These are phyloP conservation scores for Heteropelma amictum DNA, from an alignment of 2,888 invertebrate genomes.

Conservation along the genomic window DNA sequence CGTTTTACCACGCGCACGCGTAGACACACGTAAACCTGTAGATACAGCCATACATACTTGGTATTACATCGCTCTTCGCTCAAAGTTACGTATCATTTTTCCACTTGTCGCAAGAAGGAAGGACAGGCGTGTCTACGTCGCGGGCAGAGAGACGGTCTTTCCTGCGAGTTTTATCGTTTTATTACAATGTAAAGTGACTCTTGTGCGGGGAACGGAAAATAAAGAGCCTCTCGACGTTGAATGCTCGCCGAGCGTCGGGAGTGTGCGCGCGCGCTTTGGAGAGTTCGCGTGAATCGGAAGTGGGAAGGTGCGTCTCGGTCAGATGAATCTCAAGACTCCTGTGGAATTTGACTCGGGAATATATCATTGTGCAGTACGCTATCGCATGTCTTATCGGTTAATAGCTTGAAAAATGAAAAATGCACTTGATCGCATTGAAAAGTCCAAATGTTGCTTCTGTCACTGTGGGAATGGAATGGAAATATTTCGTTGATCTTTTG, in stretches of 20 bases:
- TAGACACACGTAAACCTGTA: too few relatives aligned
- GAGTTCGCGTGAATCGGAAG: slow-evolving; percentile 52
- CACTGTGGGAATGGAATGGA: too few relatives aligned
- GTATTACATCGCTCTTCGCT: background rate
- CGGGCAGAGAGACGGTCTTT: too few relatives aligned
- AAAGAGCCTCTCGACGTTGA: slow-evolving; percentile 4
- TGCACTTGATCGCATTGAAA: too few relatives aligned
- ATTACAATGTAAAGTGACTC: background rate
- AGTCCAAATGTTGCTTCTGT: too few relatives aligned
- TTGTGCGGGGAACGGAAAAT: background rate
- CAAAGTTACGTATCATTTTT: slow-evolving; percentile 16
- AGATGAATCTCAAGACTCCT: slow-evolving; percentile 36
- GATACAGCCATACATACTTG: background rate
- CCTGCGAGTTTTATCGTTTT: background rate
- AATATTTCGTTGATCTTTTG: too few relatives aligned
- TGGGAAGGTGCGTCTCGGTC: slow-evolving; percentile 53
- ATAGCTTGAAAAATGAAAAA: too few relatives aligned
- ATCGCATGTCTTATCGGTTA: background rate
- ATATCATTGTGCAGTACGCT: background rate
- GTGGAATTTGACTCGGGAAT: slow-evolving; percentile 32
- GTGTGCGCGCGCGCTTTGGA: slow-evolving; percentile 11
- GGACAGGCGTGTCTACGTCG: background rate
- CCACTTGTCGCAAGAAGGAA: background rate
- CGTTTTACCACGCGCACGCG: too few relatives aligned
- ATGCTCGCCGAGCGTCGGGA: background rate